These are phyloP conservation scores for Doryteuthis pealeii DNA, from an alignment of 1,140 invertebrate genomes.

Conservation along the genomic window DNA sequence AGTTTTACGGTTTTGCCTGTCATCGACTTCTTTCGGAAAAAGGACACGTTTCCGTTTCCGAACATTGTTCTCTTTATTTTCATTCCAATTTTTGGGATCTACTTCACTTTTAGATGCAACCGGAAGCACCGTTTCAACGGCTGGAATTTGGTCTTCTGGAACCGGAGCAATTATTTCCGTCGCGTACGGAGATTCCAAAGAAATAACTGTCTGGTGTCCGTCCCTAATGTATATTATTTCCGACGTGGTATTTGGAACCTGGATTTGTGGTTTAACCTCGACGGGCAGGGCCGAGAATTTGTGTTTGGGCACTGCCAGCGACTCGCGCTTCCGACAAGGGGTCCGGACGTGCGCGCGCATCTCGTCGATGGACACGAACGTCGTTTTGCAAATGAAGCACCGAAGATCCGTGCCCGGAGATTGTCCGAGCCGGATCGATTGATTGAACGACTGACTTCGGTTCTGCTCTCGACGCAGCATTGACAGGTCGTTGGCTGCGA, in stretches of 20 bases:
- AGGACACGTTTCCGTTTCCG: background rate
- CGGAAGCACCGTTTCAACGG: background rate
- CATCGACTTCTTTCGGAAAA: background rate
- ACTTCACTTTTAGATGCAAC: background rate
- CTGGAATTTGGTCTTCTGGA: background rate
- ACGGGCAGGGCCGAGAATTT: background rate
- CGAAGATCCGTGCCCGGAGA: constrained; percentile 16
- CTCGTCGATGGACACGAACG: constrained; percentile 39
- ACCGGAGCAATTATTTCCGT: background rate
- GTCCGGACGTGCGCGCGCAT: constrained; percentile 45
- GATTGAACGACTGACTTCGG: constrained; percentile 6
- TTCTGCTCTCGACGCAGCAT: constrained; percentile 17
- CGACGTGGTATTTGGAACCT: background rate
- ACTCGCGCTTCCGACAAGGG: constrained; percentile 26
- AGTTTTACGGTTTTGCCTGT: background rate
- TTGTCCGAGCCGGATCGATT: constrained; percentile 21
- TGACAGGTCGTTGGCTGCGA: constrained; percentile 29
- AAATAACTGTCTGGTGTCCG: constrained; percentile 7
- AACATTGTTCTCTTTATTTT: constrained; percentile 6
- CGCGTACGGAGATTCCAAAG: background rate
- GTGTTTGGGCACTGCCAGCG: background rate
- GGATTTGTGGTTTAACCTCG: background rate
- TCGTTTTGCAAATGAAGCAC: constrained; percentile 42
- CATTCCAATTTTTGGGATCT: background rate
- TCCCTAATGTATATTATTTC: constrained; percentile 9